phyloP scores from a whole-genome alignment of 2,888 invertebrate genomes.

The Homarus gammarus region DNA sequence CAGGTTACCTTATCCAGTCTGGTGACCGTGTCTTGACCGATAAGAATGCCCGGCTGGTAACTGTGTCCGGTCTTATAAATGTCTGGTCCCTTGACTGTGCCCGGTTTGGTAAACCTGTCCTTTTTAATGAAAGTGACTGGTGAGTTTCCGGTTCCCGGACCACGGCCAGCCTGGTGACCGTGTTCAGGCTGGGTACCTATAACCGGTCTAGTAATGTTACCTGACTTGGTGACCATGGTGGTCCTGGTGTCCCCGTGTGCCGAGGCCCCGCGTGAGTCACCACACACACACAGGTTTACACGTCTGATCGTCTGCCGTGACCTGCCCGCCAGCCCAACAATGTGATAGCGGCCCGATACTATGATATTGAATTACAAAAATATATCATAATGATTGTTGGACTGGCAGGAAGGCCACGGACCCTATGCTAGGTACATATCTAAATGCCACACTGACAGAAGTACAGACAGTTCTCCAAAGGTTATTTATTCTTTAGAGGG shows the following conservation, averaged over 20 bases:
- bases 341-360: conserved; percentile 49
- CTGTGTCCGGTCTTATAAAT: too few relatives aligned
- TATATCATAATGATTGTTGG: conserved; percentile 62
- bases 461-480: conserved; percentile 41
- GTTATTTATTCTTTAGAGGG: conserved; percentile 12
- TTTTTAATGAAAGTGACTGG: too few relatives aligned
- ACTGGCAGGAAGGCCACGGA: conserved; percentile 25
- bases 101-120: too few relatives aligned
- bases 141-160: too few relatives aligned
- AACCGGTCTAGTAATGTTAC: not conserved
- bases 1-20: too few relatives aligned
- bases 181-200: not conserved
- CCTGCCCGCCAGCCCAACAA: conserved; percentile 49
- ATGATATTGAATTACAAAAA: conserved; percentile 57
- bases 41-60: too few relatives aligned
- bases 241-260: not conserved
- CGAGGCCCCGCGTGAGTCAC: not conserved
- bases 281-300: not conserved
- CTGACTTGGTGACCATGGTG: not conserved
- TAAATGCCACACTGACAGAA: conserved; percentile 50
- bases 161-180: not conserved
- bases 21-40: too few relatives aligned
- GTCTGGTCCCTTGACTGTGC: too few relatives aligned
- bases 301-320: conserved; percentile 3
- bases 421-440: conserved; percentile 33